Evolutionary conservation across 2,113 vertebrate species (phyloP).

Genomic region (Theristicus caerulescens): DNA sequence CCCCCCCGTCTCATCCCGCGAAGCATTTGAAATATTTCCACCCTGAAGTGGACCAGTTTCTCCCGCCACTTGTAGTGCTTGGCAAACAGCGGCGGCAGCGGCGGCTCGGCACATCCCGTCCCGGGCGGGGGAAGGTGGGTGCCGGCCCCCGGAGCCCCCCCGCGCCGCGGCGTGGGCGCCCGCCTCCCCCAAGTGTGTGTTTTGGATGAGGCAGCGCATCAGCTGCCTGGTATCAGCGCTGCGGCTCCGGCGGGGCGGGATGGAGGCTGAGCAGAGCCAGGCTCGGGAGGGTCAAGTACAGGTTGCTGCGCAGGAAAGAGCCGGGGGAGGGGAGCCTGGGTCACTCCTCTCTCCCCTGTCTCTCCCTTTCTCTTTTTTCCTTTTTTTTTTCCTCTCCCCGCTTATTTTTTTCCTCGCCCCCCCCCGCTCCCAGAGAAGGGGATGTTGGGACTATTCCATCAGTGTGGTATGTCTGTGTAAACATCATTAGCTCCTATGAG

Average conservation of each 20-base stretch:
- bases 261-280: conserved; percentile 64
- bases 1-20: not conserved
- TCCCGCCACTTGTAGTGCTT: conserved; percentile 12
- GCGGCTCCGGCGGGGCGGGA: conserved; percentile 73
- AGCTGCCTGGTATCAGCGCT: conserved; percentile 72
- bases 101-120: not conserved
- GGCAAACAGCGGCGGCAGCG: conserved; percentile 32
- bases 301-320: conserved; percentile 76
- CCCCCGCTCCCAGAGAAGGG: conserved; percentile 15
- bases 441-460: conserved; percentile 75
- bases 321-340: conserved; percentile 72
- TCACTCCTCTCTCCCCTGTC: conserved; percentile 59
- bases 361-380: not conserved
- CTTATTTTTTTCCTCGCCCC: not conserved
- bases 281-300: conserved; percentile 80
- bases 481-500: conserved; percentile 79
- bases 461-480: conserved; percentile 86
- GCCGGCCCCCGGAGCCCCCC: not conserved
- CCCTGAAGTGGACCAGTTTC: conserved; percentile 3
- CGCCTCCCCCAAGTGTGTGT: conserved; percentile 66
- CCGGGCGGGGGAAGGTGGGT: conserved; percentile 3
- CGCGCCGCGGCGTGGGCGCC: conserved; percentile 28
- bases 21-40: conserved; percentile 48
- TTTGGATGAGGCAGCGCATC: conserved; percentile 66
- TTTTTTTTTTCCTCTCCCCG: not conserved